Conservation (phyloP, 1,140 invertebrate genomes). For the Drosophila lowei region DNA sequence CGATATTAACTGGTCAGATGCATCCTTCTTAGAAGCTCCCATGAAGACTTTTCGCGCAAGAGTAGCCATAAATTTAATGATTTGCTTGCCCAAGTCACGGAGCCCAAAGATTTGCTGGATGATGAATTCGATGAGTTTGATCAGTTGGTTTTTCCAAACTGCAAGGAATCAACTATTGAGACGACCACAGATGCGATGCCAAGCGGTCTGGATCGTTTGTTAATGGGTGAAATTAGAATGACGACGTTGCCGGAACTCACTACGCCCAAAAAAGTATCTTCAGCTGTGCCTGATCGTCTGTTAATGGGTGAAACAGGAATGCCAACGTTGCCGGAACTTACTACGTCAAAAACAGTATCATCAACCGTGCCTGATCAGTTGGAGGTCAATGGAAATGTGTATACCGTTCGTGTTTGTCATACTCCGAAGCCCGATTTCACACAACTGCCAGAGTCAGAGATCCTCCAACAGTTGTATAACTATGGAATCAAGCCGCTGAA, state of each 20-base stretch:
- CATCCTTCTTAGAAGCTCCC: conserved; percentile 64
- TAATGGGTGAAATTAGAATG: conserved; percentile 59
- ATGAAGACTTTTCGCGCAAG: conserved; percentile 42
- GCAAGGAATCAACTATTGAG: conserved; percentile 2
- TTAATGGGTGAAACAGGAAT: conserved; percentile 58
- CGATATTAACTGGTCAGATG: conserved; percentile 66
- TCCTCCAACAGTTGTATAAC: conserved; percentile 70
- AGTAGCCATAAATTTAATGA: conserved; percentile 64
- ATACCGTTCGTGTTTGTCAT: conserved; percentile 44
- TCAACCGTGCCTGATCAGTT: conserved; percentile 30
- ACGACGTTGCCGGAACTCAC: conserved; percentile 15
- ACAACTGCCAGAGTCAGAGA: conserved; percentile 48
- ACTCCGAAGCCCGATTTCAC: conserved; percentile 65
- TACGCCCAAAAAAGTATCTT: neutral
- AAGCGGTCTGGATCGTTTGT: conserved; percentile 61
- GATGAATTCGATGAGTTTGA: conserved; percentile 64
- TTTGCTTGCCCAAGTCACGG: conserved; percentile 17
- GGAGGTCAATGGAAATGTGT: conserved; percentile 61
- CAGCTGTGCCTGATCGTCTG: conserved; percentile 61
- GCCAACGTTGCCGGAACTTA: conserved; percentile 12
- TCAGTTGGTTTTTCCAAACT: conserved; percentile 46
- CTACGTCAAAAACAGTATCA: neutral
- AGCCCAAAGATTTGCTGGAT: conserved; percentile 18
- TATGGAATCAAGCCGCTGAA: conserved; percentile 78
- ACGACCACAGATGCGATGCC: conserved; percentile 34